Evolutionary conservation across 2,888 invertebrate species (phyloP).

Genomic region (Rotaria magnacalcarata): DNA sequence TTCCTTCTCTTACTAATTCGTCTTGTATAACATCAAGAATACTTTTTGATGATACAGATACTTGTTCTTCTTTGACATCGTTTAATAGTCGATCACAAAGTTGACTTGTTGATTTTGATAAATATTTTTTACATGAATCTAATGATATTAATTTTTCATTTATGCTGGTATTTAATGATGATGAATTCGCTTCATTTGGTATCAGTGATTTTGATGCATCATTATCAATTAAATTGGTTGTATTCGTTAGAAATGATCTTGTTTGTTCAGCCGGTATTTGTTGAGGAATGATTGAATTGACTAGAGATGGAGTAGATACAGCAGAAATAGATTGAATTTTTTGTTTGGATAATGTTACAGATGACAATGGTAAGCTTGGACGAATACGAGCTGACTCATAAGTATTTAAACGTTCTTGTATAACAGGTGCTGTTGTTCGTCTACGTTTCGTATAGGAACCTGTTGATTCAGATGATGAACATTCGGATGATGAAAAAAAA

Average conservation of each 20-base stretch:
- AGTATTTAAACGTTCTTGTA: slow-evolving; percentile 31
- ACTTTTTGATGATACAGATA: neutral
- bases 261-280: neutral
- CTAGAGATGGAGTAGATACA: neutral
- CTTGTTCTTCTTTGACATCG: neutral
- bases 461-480: neutral
- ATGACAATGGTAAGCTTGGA: slow-evolving; percentile 10
- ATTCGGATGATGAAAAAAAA: slow-evolving; percentile 13
- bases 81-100: neutral
- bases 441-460: neutral
- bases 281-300: neutral
- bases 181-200: neutral
- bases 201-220: neutral
- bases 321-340: neutral
- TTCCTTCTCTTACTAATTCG: neutral
- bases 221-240: neutral
- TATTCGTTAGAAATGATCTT: neutral
- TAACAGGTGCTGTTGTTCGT: neutral
- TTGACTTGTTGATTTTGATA: slow-evolving; percentile 31
- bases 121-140: neutral
- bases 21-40: slow-evolving; percentile 28
- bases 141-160: neutral
- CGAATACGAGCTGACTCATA: neutral
- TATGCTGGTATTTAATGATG: neutral
- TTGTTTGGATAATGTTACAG: neutral